Conservation (phyloP, 1,140 invertebrate species). For the Platyscapa corneri region DNA sequence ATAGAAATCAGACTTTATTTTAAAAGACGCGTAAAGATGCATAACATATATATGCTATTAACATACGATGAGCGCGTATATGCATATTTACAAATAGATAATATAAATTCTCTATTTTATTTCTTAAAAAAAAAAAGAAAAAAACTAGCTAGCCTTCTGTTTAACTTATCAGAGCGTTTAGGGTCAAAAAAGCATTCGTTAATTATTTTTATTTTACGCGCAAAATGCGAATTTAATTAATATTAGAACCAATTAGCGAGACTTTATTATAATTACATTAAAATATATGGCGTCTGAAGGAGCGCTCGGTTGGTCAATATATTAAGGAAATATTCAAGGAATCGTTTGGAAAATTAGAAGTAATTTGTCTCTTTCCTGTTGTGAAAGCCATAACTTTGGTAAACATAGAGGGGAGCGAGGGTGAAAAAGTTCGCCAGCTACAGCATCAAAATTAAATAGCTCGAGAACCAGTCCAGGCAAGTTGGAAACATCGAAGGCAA, state of each 20-base stretch:
- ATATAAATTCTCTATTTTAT: neutral
- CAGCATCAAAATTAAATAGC: conserved; percentile 36
- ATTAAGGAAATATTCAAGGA: neutral
- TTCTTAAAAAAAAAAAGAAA: neutral
- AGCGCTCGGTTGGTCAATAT: neutral
- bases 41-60: neutral
- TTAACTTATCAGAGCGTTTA: neutral
- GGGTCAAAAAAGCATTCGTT: neutral
- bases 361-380: neutral
- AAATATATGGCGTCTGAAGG: neutral
- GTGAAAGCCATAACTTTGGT: neutral
- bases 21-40: neutral
- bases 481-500: conserved; percentile 65
- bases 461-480: conserved; percentile 63
- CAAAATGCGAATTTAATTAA: neutral
- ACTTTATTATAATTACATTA: neutral
- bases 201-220: neutral
- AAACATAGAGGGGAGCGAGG: neutral
- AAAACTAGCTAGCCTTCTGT: neutral
- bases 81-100: neutral
- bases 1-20: too few species aligned
- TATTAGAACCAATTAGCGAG: neutral
- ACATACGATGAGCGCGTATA: neutral
- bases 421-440: conserved; percentile 37
- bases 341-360: conserved; percentile 30